Percentiles rank a stretch among this genome's conserved stretches.
Conservation (phyloP, 2,888 invertebrate species). For the Ditula angustiorana region DNA sequence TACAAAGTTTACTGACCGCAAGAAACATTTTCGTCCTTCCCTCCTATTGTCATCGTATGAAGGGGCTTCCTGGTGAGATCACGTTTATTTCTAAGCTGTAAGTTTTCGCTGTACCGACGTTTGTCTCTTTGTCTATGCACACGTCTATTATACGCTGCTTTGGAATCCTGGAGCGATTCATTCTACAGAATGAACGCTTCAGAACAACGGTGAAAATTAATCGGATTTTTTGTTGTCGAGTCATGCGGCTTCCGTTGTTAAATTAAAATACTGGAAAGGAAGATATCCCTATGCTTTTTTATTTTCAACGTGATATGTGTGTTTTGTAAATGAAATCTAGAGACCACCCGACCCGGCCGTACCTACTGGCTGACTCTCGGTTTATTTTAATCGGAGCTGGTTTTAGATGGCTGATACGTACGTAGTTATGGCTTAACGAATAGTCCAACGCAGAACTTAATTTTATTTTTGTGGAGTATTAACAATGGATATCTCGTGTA, state of each 20-base stretch:
- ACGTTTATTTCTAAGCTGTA: constrained; percentile 67
- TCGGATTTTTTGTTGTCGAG: constrained; percentile 76
- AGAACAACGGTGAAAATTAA: constrained; percentile 72
- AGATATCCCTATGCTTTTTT: constrained; percentile 70
- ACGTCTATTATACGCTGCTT: constrained; percentile 54
- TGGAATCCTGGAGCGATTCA: constrained; percentile 68
- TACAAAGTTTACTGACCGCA: constrained; percentile 23
- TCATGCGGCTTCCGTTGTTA: constrained; percentile 81
- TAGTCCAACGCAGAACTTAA: constrained; percentile 2
- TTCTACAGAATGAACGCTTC: constrained; percentile 60
- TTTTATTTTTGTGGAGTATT: constrained; percentile 14
- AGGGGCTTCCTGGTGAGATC: constrained; percentile 71
- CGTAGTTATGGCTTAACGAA: constrained; percentile 24
- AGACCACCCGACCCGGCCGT: constrained; percentile 57
- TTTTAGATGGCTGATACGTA: constrained; percentile 38
- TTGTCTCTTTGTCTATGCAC: constrained; percentile 67
- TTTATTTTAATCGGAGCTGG: constrained; percentile 40
- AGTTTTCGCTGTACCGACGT: constrained; percentile 53
- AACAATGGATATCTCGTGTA: constrained; percentile 21
- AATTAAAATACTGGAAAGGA: constrained; percentile 74
- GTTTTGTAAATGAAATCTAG: constrained; percentile 53
- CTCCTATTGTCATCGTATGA: constrained; percentile 59
- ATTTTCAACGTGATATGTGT: constrained; percentile 51
- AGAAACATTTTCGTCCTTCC: constrained; percentile 55
- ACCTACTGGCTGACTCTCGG: constrained; percentile 51